phyloP scores from a whole-genome alignment of 2,888 invertebrate species.

The Eueremaeus valkanovi region DNA sequence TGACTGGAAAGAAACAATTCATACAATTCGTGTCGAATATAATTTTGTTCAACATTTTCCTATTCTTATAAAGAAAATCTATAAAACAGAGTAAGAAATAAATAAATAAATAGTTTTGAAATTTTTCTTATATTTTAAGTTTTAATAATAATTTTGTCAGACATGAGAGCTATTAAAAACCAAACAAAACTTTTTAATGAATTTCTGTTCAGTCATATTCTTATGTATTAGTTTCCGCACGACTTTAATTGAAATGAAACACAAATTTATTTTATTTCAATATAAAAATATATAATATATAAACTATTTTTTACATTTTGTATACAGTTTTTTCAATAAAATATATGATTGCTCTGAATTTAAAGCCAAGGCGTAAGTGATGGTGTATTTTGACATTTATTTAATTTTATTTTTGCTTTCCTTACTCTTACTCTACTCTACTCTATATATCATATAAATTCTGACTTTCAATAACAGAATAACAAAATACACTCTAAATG shows the following conservation, averaged over 20 bases:
- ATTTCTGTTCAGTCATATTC: not conserved
- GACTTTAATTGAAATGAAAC: not conserved
- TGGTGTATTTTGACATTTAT: slow-evolving; percentile 18
- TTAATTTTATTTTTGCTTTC: not conserved
- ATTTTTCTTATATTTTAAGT: no score
- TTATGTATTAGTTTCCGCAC: not conserved
- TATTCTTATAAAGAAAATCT: no score
- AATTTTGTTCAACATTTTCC: not conserved
- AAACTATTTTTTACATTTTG: not conserved
- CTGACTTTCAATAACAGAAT: slow-evolving; percentile 2
- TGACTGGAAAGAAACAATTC: not conserved
- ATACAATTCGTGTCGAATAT: not conserved
- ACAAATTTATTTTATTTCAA: not conserved
- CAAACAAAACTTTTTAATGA: not conserved
- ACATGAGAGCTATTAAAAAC: not conserved
- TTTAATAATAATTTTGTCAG: not conserved
- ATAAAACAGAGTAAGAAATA: no score
- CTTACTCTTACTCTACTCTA: not conserved
- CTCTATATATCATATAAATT: not conserved
- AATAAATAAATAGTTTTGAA: not conserved
- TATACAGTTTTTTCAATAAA: not conserved
- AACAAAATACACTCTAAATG: not conserved
- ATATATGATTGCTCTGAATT: not conserved
- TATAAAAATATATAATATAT: no score
- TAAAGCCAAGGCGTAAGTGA: not conserved